These are phyloP conservation scores for Otis tarda DNA, from an alignment of 2,113 vertebrate genomes.

Conservation along the genomic window DNA sequence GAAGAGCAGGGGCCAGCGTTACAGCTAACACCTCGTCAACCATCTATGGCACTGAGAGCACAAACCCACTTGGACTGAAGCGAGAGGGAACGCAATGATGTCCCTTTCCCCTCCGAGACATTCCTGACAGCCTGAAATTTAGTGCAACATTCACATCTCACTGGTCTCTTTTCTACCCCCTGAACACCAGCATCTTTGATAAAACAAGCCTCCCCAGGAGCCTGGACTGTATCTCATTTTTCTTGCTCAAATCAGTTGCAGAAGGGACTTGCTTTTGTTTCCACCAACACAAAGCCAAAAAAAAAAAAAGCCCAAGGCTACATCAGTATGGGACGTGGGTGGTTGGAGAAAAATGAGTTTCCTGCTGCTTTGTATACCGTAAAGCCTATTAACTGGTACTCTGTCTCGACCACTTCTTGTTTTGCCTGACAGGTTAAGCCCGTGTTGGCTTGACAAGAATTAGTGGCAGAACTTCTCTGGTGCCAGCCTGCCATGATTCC, in stretches of 20 bases:
- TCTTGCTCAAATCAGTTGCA: conserved; percentile 18
- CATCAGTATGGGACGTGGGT: conserved; percentile 37
- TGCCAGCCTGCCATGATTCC: neutral
- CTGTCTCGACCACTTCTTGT: conserved; percentile 27
- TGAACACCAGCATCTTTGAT: neutral
- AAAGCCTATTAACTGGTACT: conserved; percentile 48
- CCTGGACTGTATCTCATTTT: neutral
- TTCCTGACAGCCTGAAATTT: neutral
- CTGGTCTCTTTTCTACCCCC: neutral
- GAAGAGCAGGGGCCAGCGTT: neutral
- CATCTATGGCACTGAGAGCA: neutral
- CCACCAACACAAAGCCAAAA: conserved; percentile 23
- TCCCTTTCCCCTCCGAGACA: neutral
- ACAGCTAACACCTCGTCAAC: neutral
- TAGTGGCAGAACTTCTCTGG: neutral
- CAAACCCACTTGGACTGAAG: neutral
- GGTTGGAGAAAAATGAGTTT: conserved; percentile 52
- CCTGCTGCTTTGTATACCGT: conserved; percentile 49
- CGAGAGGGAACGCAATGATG: neutral
- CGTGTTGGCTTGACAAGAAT: neutral
- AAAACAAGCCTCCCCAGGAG: neutral
- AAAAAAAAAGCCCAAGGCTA: neutral
- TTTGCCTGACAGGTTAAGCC: conserved; percentile 47
- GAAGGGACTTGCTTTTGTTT: conserved; percentile 56
- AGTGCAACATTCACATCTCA: neutral